Conservation (phyloP, 2,888 invertebrate species). For the Caradrina clavipalpis region DNA sequence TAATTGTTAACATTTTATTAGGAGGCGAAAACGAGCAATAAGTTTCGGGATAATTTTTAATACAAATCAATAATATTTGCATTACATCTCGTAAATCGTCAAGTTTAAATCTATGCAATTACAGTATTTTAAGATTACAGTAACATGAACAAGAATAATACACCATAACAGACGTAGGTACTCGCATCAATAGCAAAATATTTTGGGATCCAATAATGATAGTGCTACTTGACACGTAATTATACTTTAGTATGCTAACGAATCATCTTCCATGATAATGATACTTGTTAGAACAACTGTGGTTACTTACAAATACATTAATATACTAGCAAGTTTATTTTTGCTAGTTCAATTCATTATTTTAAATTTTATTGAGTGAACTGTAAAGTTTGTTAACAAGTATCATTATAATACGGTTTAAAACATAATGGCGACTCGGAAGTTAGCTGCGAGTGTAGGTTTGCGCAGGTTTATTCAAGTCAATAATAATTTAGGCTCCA, state of each 20-base stretch:
- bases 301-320: constrained; percentile 13
- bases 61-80: constrained; percentile 89
- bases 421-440: too few species aligned
- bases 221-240: constrained; percentile 66
- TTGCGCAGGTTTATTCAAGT: too few species aligned
- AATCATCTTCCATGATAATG: constrained; percentile 60
- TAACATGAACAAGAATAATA: constrained; percentile 89
- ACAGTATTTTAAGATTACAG: constrained; percentile 89
- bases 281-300: constrained; percentile 53
- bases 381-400: constrained; percentile 54
- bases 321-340: background rate
- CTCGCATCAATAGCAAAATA: constrained; percentile 81
- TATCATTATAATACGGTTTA: too few species aligned
- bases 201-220: constrained; percentile 68
- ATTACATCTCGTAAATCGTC: constrained; percentile 88
- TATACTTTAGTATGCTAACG: constrained; percentile 66
- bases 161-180: constrained; percentile 79
- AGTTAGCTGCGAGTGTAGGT: too few species aligned
- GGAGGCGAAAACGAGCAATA: constrained; percentile 91
- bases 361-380: constrained; percentile 14
- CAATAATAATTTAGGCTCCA: too few species aligned
- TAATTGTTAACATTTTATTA: constrained; percentile 91
- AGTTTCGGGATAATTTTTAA: constrained; percentile 88
- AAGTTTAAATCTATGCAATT: constrained; percentile 87
- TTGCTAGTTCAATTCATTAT: constrained; percentile 24